Conservation (phyloP, 2,888 invertebrate genomes). For the Smittia sp. region DNA sequence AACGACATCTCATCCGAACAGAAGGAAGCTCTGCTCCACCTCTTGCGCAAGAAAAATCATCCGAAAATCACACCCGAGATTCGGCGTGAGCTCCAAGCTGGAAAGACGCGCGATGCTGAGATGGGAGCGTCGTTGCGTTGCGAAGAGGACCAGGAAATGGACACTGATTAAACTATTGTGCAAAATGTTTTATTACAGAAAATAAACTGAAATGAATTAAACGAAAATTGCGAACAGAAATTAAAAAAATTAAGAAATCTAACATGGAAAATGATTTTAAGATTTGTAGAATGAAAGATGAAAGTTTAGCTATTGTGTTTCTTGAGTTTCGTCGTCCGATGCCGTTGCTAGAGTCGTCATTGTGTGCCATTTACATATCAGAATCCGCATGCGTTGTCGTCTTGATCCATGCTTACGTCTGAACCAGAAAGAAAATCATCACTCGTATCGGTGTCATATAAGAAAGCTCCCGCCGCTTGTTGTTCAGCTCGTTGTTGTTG, state of each 20-base stretch:
- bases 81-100: slow-evolving; percentile 78
- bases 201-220: not conserved
- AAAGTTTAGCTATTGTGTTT: no score
- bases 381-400: no score
- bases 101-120: slow-evolving; percentile 75
- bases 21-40: slow-evolving; percentile 75
- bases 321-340: no score
- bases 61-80: slow-evolving; percentile 68
- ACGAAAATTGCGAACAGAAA: not conserved
- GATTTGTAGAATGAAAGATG: no score
- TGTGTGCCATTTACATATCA: no score
- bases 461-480: no score
- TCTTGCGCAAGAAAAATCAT: slow-evolving; percentile 59
- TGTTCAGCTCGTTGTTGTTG: no score
- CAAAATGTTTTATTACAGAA: not conserved
- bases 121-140: slow-evolving; percentile 48
- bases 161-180: slow-evolving; percentile 16
- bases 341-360: no score
- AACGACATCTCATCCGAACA: slow-evolving; percentile 92
- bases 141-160: slow-evolving; percentile 34
- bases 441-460: no score
- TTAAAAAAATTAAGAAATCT: not conserved
- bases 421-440: no score
- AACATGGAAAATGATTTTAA: no score
- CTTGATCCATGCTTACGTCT: no score